These are phyloP conservation scores for Characodon lateralis DNA, from an alignment of 2,797 vertebrate species.

Conservation along the genomic window DNA sequence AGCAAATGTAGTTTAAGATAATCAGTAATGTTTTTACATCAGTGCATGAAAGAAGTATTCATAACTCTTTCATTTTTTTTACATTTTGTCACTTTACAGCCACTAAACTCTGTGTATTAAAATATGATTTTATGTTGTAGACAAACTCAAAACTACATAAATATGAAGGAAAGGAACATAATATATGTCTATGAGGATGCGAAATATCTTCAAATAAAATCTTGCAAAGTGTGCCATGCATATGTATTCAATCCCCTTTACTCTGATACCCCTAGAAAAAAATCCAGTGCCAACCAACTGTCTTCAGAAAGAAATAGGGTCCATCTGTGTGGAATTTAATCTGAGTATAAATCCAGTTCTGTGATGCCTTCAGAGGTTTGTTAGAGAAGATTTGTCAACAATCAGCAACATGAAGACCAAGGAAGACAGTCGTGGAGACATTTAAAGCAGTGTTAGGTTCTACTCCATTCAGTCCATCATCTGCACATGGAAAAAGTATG, in stretches of 20 bases:
- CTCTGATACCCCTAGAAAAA: too few species aligned
- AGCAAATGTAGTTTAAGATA: constrained; percentile 13
- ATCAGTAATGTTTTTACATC: constrained; percentile 3
- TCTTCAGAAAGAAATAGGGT: too few species aligned
- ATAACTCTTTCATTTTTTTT: background rate
- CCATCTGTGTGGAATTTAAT: too few species aligned
- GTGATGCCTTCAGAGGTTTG: background rate
- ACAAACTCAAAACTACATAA: background rate
- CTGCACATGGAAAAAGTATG: background rate
- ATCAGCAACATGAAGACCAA: background rate
- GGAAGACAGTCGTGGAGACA: background rate
- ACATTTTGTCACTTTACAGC: background rate
- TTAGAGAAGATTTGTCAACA: background rate
- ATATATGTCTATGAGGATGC: background rate
- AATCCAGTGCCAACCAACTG: too few species aligned
- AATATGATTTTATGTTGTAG: background rate
- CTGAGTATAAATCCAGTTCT: background rate
- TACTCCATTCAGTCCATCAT: background rate
- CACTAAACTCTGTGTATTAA: background rate
- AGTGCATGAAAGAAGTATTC: background rate
- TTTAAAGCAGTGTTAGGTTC: background rate
- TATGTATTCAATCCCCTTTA: too few species aligned
- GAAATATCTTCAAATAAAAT: too few species aligned
- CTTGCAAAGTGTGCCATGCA: too few species aligned
- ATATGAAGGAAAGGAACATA: background rate